Conservation (phyloP, 2,797 vertebrate genomes). For the Gymnodraco acuticeps region DNA sequence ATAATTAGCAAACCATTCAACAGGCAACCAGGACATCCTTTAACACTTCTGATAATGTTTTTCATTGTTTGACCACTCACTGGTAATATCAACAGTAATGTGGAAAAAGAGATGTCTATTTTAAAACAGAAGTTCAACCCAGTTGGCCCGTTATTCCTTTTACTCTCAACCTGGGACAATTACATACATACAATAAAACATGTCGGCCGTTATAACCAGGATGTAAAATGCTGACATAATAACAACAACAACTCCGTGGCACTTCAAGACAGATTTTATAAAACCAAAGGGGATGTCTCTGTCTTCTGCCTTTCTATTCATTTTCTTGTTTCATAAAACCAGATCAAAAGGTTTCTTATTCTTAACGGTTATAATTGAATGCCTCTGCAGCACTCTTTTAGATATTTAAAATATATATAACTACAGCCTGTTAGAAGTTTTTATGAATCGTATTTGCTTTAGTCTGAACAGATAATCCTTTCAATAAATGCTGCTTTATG, state of each 20-base stretch:
- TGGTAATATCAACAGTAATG: not conserved
- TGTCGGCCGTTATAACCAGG: not conserved
- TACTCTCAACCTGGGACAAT: not conserved
- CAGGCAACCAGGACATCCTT: not conserved
- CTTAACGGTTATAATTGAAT: constrained; percentile 5
- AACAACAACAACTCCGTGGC: not conserved
- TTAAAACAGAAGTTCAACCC: constrained; percentile 9
- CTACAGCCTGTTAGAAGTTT: not conserved
- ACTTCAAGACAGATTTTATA: constrained; percentile 12
- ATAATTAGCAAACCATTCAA: not conserved
- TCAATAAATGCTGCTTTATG: not conserved
- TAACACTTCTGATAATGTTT: not conserved
- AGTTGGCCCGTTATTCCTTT: not conserved
- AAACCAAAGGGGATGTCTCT: not conserved
- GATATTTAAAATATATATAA: constrained; percentile 8
- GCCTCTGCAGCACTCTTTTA: not conserved
- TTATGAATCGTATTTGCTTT: constrained; percentile 2
- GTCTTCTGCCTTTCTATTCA: constrained; percentile 19
- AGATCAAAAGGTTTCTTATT: constrained; percentile 7
- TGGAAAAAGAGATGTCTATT: constrained; percentile 16
- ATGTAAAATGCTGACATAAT: constrained; percentile 21
- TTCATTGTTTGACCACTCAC: constrained; percentile 3
- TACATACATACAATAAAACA: not conserved
- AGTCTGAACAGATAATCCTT: not conserved
- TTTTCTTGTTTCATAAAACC: constrained; percentile 24